Conservation (phyloP, 2,797 vertebrate species). For the Lerista edwardsae region DNA sequence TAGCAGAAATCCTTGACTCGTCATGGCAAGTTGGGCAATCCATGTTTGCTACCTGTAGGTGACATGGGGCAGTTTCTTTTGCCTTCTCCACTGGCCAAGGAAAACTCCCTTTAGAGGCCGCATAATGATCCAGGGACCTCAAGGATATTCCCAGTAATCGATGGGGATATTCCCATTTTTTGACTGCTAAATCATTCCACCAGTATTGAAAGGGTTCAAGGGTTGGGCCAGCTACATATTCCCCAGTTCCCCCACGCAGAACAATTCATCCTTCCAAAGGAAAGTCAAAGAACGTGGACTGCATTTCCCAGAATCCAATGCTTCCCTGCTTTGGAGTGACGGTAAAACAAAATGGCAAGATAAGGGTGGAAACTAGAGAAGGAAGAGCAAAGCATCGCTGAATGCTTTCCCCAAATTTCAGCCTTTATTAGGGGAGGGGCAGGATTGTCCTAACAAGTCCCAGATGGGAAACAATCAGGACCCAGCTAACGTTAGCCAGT, state of each 20-base stretch:
- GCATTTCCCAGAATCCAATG: background rate
- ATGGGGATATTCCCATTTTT: no score
- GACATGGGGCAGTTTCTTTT: no score
- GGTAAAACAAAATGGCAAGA: slow-evolving; percentile 47
- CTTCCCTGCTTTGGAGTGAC: background rate
- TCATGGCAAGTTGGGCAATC: no score
- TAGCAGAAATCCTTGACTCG: no score
- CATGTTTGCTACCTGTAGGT: no score
- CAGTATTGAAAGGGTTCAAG: no score
- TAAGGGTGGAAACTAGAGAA: slow-evolving; percentile 58
- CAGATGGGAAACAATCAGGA: slow-evolving; percentile 64
- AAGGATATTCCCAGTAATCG: no score
- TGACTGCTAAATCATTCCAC: no score
- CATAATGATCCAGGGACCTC: no score
- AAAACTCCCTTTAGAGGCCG: no score
- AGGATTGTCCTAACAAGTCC: slow-evolving; percentile 61
- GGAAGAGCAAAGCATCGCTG: slow-evolving; percentile 38
- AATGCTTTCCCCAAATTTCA: slow-evolving; percentile 41
- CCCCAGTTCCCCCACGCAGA: background rate
- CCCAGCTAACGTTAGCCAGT: slow-evolving; percentile 65
- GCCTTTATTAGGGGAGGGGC: slow-evolving; percentile 19
- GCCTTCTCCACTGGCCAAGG: no score
- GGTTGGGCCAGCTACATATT: background rate
- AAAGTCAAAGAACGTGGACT: background rate
- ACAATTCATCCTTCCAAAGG: background rate